A percentile compares a stretch with the other conserved stretches of the same genome.
phyloP scores from a whole-genome alignment of 2,888 invertebrate species.

The Melangyna quadrimaculata region DNA sequence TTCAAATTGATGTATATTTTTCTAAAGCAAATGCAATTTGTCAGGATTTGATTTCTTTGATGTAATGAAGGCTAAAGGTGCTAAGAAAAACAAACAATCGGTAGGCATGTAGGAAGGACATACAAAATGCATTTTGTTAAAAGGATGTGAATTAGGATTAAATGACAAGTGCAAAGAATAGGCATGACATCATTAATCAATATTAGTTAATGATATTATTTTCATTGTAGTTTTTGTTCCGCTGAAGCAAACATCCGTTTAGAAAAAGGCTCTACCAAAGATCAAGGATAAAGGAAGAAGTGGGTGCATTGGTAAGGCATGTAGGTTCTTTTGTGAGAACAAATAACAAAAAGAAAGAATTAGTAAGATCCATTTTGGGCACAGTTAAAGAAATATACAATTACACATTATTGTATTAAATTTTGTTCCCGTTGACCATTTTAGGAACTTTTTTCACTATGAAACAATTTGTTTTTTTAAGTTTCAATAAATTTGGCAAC shows the following conservation, averaged over 20 bases:
- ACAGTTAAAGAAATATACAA: no score
- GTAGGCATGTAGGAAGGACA: neutral
- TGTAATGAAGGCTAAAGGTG: neutral
- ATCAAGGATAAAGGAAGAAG: no score
- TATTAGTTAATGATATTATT: conserved; percentile 2
- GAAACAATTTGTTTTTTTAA: no score
- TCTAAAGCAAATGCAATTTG: conserved; percentile 38
- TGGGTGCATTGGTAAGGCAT: no score
- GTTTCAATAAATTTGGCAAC: no score
- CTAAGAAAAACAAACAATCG: conserved; percentile 27
- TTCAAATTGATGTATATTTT: conserved; percentile 31
- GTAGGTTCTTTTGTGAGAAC: no score
- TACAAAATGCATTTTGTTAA: conserved; percentile 1
- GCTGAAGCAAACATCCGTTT: neutral
- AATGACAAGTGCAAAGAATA: conserved; percentile 28
- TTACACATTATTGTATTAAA: no score
- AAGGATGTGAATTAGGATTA: conserved; percentile 15
- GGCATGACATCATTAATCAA: conserved; percentile 12
- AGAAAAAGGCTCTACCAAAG: neutral
- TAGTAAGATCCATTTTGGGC: no score
- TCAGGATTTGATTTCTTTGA: neutral
- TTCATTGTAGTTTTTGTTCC: neutral
- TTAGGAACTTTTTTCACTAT: no score
- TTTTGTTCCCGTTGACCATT: no score
- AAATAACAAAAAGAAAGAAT: no score